Base-by-base conservation (phyloP, 92 coral and sea anemone species). In the Pocillopora meandrina region DNA sequence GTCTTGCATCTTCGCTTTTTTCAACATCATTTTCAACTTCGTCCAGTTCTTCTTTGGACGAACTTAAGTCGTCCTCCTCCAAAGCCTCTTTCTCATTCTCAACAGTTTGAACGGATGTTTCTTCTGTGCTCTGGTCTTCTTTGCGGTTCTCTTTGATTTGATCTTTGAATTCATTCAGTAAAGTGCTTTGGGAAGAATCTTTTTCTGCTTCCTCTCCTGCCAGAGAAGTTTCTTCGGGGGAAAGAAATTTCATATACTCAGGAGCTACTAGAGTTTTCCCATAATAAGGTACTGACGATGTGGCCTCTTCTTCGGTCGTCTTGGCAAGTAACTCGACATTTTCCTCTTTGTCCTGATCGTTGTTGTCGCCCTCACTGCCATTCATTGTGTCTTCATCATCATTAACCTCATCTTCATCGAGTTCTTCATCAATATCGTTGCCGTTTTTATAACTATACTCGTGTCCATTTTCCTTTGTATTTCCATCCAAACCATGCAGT, bases 251-350 rank as follows among this genome's bases (percentile, higher is more conserved):
- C 86, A 83, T 73, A 56, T 74, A 83, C 58, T 83, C 86, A 2
- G 86, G 86, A 18, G 86, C 86, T n/a, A 83, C 86, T 10, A 73
- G 65, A 14, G 86, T 83, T 65, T 47, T 74, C 9, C 86, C 86
- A 33, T 73, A 83, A 55, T 73, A 83, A 11, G 86, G 80, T 33
- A 65, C 31, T 72, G 79, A 56, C 2, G 35, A 21, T 49, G 85
- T 57, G 49, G 77, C 34, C n/a, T 81, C 77, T 35, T 70, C 83
- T 15, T 47, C 77, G 14, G 7, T 58, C 61, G 36, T 34, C 69
- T 69, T 67, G 12, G 52, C 69, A 31, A 23, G 19, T 33, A 76
- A 56, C 18, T 1, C 56, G 9, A 62, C 56, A 12, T 23, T 10
- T 2, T 20, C 56, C 18, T 18, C 35, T 21, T 20, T 55, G 12